These are phyloP conservation scores for Phylloscopus trochiloides DNA, from an alignment of 2,113 vertebrate species.

Conservation along the genomic window DNA sequence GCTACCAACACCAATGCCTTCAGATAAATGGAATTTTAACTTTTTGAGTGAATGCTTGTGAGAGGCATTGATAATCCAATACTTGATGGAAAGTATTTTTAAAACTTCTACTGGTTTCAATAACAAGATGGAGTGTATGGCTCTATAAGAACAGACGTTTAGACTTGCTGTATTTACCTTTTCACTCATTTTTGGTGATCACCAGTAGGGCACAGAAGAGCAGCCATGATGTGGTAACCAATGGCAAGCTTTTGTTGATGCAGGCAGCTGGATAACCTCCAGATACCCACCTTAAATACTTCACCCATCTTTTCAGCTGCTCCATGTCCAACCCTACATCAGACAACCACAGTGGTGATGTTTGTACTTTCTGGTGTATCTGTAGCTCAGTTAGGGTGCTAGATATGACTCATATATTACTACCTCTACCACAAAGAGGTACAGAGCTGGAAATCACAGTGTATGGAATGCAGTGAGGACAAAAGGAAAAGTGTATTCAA, in stretches of 20 bases:
- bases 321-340: not conserved
- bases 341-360: not conserved
- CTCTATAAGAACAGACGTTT: not conserved
- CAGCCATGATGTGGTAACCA: fast-evolving
- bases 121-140: not conserved
- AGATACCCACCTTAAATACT: not conserved
- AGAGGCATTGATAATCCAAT: not conserved
- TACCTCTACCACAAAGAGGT: not conserved
- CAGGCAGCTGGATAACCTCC: not conserved
- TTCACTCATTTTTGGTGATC: not conserved
- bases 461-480: not conserved
- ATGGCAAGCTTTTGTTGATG: not conserved
- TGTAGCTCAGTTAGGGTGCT: not conserved
- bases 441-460: not conserved
- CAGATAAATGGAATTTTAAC: not conserved
- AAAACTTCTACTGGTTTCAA: not conserved
- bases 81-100: not conserved
- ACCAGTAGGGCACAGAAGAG: not conserved
- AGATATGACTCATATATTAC: not conserved
- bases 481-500: not conserved
- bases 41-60: not conserved
- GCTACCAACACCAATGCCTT: not conserved
- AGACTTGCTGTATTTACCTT: not conserved
- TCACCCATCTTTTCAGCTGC: not conserved
- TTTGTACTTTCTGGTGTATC: not conserved